Evolutionary conservation across 2,888 invertebrate species (phyloP), one percentile per base, ranked within the genome.

Genomic region (Drosophila macrothrix): DNA sequence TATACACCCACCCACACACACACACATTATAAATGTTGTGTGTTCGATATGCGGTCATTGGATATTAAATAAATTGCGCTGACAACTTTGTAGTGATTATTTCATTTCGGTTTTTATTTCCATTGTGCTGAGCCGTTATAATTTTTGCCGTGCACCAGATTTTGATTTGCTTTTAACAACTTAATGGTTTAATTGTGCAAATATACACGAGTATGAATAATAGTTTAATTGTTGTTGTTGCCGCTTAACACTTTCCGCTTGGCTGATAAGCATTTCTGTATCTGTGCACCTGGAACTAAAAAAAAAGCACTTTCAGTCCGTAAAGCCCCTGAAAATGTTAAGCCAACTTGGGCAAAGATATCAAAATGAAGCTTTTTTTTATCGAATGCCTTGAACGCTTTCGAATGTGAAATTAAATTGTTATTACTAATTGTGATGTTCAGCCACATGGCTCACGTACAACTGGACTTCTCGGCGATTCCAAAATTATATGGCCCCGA

Each of bases 101-200:
- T 69, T 78, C 53, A 59, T 63, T 69, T 66, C 16, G 25, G 29
- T 69, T 72, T 74, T 67, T 46, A 39, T 70, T 67, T 37, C 39
- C 50, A 73, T 69, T 77, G 76, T 58, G 56, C 35, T 67, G 64
- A 66, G 66, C 66, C 71, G 76, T 58, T 64, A 61, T 76, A 49
- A 67, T 73, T 69, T 74, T 72, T 76, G 63, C 67, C 39, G 46
- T 68, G 64, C 61, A 63, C 35, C 59, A 60, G 53, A 73, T 54
- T 76, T 75, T 85, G 78, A 90, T 90, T 89, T 75, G 83, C 82
- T 84, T 90, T 77, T 90, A 91, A 91, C 85, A 91, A 90, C 81
- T 90, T 91, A 91, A 91, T 91, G 68, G 84, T 86, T 88, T 82
- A 81, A 85, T 84, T 78, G 78, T 77, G 46, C 55, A 67, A 70